Conservation (phyloP, 1,140 invertebrate genomes). For the Bradynema listronoti region DNA sequence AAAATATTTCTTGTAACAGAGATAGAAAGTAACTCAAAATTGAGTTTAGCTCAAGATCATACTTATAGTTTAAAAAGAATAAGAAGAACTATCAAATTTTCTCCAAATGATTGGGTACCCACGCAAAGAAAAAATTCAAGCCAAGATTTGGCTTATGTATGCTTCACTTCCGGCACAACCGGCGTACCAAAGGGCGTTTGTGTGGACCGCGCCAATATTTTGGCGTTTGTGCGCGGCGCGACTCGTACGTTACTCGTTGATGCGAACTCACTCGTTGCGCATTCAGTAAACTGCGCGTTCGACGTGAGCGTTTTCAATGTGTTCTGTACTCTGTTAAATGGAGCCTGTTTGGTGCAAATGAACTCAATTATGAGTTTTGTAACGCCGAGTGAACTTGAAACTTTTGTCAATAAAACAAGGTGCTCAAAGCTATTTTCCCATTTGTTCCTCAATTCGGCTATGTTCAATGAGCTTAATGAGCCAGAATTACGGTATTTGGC, state of each 20-base stretch:
- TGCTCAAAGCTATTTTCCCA: constrained; percentile 16
- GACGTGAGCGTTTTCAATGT: constrained; percentile 49
- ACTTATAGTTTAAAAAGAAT: background rate
- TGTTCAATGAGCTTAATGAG: constrained; percentile 41
- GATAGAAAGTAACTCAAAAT: background rate
- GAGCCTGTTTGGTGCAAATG: constrained; percentile 18
- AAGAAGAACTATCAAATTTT: background rate
- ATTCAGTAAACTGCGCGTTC: constrained; percentile 44
- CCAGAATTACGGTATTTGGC: constrained; percentile 14
- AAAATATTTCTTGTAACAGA: background rate
- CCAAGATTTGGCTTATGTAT: constrained; percentile 34
- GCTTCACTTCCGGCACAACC: constrained; percentile 49
- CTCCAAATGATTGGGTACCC: background rate
- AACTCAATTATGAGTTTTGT: background rate
- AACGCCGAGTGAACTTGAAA: background rate
- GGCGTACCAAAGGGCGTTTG: constrained; percentile 43
- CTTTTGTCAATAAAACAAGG: too few species aligned
- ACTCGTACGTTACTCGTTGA: constrained; percentile 9
- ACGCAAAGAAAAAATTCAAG: background rate
- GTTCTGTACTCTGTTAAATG: constrained; percentile 28
- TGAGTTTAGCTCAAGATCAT: background rate
- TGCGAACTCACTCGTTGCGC: constrained; percentile 14
- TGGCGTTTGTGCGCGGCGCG: constrained; percentile 13
- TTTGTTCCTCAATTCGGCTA: constrained; percentile 44
- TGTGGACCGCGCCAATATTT: constrained; percentile 18